Conservation (phyloP, 2,888 invertebrate genomes). For the Rhodophaea formosa region DNA sequence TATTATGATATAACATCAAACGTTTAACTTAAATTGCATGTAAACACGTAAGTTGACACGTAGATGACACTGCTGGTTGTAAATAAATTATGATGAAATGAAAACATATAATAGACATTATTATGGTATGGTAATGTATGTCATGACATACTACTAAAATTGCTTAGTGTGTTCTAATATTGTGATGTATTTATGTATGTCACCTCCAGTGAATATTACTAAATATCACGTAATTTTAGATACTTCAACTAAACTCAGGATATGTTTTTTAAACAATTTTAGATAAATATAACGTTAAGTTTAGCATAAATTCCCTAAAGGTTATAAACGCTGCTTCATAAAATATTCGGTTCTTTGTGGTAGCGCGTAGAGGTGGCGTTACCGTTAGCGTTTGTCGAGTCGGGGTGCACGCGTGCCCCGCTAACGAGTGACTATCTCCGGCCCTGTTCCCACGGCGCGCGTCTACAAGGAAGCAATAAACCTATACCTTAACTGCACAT, state of each 20-base stretch:
- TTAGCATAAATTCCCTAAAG: neutral
- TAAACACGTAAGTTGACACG: neutral
- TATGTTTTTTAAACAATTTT: too few species aligned
- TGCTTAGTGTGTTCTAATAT: too few species aligned
- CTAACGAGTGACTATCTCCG: slow-evolving; percentile 76
- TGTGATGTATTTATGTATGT: too few species aligned
- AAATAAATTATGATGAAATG: neutral
- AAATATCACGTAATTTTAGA: too few species aligned
- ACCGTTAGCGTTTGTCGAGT: slow-evolving; percentile 36
- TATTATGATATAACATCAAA: slow-evolving; percentile 1
- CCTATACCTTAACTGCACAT: slow-evolving; percentile 77
- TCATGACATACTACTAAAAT: too few species aligned
- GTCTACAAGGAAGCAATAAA: slow-evolving; percentile 76
- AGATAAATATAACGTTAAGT: too few species aligned
- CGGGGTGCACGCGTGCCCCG: slow-evolving; percentile 55
- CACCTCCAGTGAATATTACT: too few species aligned
- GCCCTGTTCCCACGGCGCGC: slow-evolving; percentile 68
- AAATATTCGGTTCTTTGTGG: neutral
- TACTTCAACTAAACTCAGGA: too few species aligned
- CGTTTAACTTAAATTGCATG: slow-evolving; percentile 4
- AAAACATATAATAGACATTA: neutral
- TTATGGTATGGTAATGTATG: too few species aligned
- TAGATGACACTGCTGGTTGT: neutral
- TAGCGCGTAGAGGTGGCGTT: slow-evolving; percentile 28
- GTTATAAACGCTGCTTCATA: neutral